Evolutionary conservation across 2,888 invertebrate genomes (phyloP).

Genomic region (Asteroscopus sphinx): DNA sequence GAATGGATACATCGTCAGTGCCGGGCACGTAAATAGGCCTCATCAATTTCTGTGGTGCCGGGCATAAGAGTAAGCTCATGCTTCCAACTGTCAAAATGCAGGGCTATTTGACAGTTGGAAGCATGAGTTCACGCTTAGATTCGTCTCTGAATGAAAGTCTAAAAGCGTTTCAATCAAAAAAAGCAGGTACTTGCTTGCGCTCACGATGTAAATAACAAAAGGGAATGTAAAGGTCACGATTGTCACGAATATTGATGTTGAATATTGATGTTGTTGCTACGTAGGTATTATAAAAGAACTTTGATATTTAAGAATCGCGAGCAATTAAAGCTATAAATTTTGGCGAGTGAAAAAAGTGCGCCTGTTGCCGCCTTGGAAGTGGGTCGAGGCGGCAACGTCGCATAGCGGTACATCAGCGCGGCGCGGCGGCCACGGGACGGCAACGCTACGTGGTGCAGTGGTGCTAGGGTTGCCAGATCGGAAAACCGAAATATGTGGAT

Average conservation of each 20-base stretch:
- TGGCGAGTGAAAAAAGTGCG: slow-evolving; percentile 76
- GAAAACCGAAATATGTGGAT: slow-evolving; percentile 41
- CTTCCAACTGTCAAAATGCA: too few species aligned
- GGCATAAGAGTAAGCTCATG: too few species aligned
- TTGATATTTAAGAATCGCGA: slow-evolving; percentile 43
- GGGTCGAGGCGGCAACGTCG: slow-evolving; percentile 81
- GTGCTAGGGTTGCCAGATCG: slow-evolving; percentile 34
- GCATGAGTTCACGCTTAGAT: too few species aligned
- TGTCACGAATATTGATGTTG: too few species aligned
- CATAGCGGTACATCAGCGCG: slow-evolving; percentile 82
- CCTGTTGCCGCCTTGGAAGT: slow-evolving; percentile 75
- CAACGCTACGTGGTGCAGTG: slow-evolving; percentile 65
- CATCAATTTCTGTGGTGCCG: too few species aligned
- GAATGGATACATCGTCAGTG: too few species aligned
- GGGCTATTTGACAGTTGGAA: too few species aligned
- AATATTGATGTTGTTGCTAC: slow-evolving; percentile 22
- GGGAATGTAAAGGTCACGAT: slow-evolving; percentile 51
- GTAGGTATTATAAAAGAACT: slow-evolving; percentile 15
- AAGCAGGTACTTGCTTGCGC: slow-evolving; percentile 8
- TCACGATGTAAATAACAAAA: slow-evolving; percentile 42
- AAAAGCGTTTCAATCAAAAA: slow-evolving; percentile 12
- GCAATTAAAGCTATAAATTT: slow-evolving; percentile 64
- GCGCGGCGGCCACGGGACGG: slow-evolving; percentile 61
- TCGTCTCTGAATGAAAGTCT: too few species aligned
- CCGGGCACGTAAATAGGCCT: too few species aligned